Evolutionary conservation across 1,140 invertebrate species (phyloP).

Genomic region (Monomorium pharaonis): DNA sequence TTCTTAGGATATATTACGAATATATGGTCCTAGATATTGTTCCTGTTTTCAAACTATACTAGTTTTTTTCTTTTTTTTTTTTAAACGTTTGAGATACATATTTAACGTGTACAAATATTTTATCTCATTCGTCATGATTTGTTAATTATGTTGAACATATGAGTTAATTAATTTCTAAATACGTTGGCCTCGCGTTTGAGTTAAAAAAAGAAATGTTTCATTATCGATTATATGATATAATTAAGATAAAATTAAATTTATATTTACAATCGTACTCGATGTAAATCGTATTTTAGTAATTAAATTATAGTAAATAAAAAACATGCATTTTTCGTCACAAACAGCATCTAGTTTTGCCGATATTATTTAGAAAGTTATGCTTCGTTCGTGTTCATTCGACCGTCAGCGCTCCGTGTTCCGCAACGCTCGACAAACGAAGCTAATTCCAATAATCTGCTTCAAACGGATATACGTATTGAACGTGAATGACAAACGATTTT

Average conservation of each 20-base stretch:
- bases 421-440: slow-evolving; percentile 40
- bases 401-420: slow-evolving; percentile 7
- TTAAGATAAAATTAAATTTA: neutral
- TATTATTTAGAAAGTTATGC: slow-evolving; percentile 28
- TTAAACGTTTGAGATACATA: neutral
- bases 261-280: neutral
- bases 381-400: slow-evolving; percentile 35
- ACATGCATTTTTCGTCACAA: neutral
- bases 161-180: neutral
- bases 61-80: neutral
- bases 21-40: slow-evolving; percentile 48
- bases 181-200: neutral
- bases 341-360: slow-evolving; percentile 21
- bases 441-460: slow-evolving; percentile 22
- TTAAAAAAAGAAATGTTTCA: neutral
- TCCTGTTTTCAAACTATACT: slow-evolving; percentile 18
- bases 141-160: neutral
- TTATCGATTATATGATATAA: neutral
- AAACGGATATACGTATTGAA: neutral
- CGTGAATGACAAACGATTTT: slow-evolving; percentile 27
- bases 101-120: neutral
- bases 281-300: neutral
- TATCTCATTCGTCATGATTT: neutral
- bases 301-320: slow-evolving; percentile 8
- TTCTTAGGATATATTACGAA: slow-evolving; percentile 50